Evolutionary conservation across 2,888 invertebrate species (phyloP).

Genomic region (Luffia ferchaultella): DNA sequence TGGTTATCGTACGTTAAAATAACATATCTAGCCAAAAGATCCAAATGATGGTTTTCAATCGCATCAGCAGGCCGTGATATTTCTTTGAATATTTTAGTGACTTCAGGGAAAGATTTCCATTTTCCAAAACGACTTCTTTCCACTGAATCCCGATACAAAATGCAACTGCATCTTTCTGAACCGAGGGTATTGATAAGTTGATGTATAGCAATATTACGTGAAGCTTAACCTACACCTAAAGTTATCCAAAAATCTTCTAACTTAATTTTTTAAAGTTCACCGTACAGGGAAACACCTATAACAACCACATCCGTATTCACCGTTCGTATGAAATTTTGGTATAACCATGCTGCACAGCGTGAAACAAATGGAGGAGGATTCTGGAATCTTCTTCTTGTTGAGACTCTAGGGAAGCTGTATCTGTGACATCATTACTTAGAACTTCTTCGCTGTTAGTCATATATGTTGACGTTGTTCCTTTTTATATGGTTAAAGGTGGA

Average conservation of each 20-base stretch:
- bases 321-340: conserved; percentile 10
- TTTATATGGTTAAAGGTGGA: too few relatives aligned
- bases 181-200: conserved; percentile 10
- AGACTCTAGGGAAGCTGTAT: conserved; percentile 8
- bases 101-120: conserved; percentile 10
- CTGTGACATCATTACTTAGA: conserved; percentile 10
- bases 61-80: conserved; percentile 5
- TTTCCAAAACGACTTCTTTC: conserved; percentile 10
- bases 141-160: conserved; percentile 11
- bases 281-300: conserved; percentile 6
- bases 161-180: conserved; percentile 10
- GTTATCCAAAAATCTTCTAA: conserved; percentile 1
- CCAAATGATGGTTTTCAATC: conserved; percentile 9
- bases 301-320: conserved; percentile 9
- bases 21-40: conserved; percentile 8
- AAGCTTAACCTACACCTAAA: conserved; percentile 4
- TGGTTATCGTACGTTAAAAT: conserved; percentile 6
- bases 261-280: conserved; percentile 4
- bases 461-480: too few relatives aligned
- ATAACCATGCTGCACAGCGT: conserved; percentile 11
- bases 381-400: conserved; percentile 5
- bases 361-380: conserved; percentile 9
- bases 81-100: conserved; percentile 8
- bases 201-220: conserved; percentile 9
- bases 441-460: conserved; percentile 8